Evolutionary conservation across 2,888 invertebrate species (phyloP), one percentile per base, ranked within the genome.

Genomic region (Parochlus steinenii): DNA sequence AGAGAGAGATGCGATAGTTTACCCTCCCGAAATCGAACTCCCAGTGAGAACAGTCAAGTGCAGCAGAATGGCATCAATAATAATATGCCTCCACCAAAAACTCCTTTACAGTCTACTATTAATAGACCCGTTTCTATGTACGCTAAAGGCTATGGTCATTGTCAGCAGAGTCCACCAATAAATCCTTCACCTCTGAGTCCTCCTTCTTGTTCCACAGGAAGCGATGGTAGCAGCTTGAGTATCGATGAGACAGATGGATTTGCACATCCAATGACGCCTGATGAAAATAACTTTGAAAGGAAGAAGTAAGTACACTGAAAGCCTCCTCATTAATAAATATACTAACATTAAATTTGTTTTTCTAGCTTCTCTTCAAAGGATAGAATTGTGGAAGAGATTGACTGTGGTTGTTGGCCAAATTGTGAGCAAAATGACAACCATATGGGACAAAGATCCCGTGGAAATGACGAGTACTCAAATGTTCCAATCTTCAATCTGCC

Each of bases 1-100:
- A 66, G 83, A 31, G 80, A 77, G 46, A 68, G 85, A 39, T 80
- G 81, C 54, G 85, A 83, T 55, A 85, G 82, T 51, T 71, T 86
- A 65, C 85, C 82, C 4, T 16, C 79, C 10, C 64, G 82, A 40
- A 69, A 77, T 23, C 65, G 76, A 23, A 71, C 74, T 10, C 64
- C 65, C 27, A 73, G 71, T 47, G 76, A 75, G 49, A 67, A 70
- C 39, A 58, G 57, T 37, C 43, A 52, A 48, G 46, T 48, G 3
- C 47, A 41, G 42, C 42, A 37, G 30, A 30, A 30, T 17, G 30
- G 30, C 30, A 38, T 31, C 31, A 31, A 29, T 26, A 31, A 6
- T 14, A 39, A 47, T 16, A 53, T 58, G 44, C 54, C 56, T 34
- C 52, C 58, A 33, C 56, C 62, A 33, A 49, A 61, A 41, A 52